Base-by-base conservation (phyloP, 1,140 invertebrate genomes). In the Zelostemma sp. region DNA sequence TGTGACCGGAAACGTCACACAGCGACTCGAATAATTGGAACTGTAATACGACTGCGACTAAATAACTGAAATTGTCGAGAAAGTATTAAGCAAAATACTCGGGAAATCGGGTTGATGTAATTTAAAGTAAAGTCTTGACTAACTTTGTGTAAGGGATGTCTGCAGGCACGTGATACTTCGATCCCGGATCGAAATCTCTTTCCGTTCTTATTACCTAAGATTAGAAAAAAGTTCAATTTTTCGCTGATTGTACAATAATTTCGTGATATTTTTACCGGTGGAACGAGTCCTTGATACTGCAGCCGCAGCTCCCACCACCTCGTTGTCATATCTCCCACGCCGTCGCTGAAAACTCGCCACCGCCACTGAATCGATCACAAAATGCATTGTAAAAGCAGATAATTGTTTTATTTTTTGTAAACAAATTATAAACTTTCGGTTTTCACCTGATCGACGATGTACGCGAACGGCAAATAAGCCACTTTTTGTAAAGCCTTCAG, bases 21-120 rank as follows among this genome's bases (percentile, higher is more conserved):
- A 97, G 78, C 15, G 92, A 88, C 74, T 94, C 89, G 73, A 92
- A 93, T 49, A 97, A 90, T 87, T 97, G 95, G 82, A 96, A 97
- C 84, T 97, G 94, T 19, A 97, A 79, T 1, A 96, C 86, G 38
- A 91, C 88, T 5, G 92, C 92, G 1, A 96, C 88, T 79, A 96
- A 97, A 80, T 96, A 96, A 77, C 94, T 95, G 76, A 28, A 79
- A 74, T 57, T 38, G 56, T n/a, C 25, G 8, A 8, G 25, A 28
- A 28, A 28, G n/a, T n/a, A n/a, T n/a, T n/a, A n/a, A n/a, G n/a
- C n/a, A n/a, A n/a, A n/a, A n/a, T n/a, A n/a, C 17, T 54, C n/a
- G 5, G n/a, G 15, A n/a, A 0, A 9, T 6, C 12, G 15, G 1
- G 11, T 1, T 6, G 1, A 38, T 38, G n/a, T n/a, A n/a, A 28